Evolutionary conservation across 1,140 invertebrate genomes (phyloP).

Genomic region (Pachyrhynchus sulphureomaculatus): DNA sequence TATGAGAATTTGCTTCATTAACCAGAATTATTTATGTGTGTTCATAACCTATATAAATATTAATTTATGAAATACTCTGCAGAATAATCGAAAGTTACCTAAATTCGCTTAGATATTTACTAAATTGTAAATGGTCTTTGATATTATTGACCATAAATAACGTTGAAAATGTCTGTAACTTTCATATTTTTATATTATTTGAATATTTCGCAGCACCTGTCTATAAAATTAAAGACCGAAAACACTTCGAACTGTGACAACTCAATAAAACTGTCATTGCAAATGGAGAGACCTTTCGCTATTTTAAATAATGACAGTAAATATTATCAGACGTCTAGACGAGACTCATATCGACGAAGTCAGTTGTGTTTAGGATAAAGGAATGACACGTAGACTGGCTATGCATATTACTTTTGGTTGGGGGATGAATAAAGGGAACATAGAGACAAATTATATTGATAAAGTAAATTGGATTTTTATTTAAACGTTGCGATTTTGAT

Average conservation of each 20-base stretch:
- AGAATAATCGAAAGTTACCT: too few species aligned
- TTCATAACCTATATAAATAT: too few species aligned
- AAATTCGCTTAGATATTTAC: too few species aligned
- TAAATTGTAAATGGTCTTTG: too few species aligned
- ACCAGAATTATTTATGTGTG: too few species aligned
- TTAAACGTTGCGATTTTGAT: too few species aligned
- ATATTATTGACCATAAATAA: too few species aligned
- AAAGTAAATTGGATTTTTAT: too few species aligned
- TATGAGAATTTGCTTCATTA: too few species aligned
- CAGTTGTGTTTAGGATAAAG: conserved; percentile 6
- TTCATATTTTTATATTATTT: background rate
- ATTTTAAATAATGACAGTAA: background rate
- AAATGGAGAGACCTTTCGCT: conserved; percentile 1
- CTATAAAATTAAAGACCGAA: background rate
- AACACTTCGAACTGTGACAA: background rate
- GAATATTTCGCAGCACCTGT: background rate
- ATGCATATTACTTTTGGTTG: background rate
- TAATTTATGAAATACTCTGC: too few species aligned
- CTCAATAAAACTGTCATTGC: background rate
- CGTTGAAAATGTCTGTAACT: background rate
- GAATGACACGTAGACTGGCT: conserved; percentile 7
- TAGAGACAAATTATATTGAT: too few species aligned
- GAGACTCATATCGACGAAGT: background rate
- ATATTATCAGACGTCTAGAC: conserved; percentile 10
- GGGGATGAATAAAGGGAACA: too few species aligned